Percentiles rank a stretch among this genome's conserved stretches.
These are phyloP conservation scores for Leptinotarsa juncta DNA, from an alignment of 2,888 invertebrate species.

Conservation along the genomic window DNA sequence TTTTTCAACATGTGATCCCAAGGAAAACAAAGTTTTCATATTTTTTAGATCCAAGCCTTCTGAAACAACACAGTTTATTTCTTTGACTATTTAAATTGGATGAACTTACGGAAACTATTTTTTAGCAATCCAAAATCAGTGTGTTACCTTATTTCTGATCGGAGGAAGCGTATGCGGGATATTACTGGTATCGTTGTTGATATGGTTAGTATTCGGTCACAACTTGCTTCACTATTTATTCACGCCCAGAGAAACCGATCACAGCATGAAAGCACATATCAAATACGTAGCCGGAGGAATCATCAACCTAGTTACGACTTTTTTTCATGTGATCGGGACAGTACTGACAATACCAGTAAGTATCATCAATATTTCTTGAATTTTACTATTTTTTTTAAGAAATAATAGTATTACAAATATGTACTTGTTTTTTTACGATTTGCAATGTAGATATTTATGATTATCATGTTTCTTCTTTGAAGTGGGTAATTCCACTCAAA, in stretches of 20 bases:
- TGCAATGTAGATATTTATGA: too few relatives aligned
- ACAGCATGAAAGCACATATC: constrained; percentile 31
- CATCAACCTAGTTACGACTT: constrained; percentile 43
- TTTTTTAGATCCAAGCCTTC: too few relatives aligned
- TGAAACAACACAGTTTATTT: too few relatives aligned
- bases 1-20: too few relatives aligned
- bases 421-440: too few relatives aligned
- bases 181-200: constrained; percentile 43
- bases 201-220: constrained; percentile 47
- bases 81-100: neutral
- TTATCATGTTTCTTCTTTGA: too few relatives aligned
- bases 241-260: constrained; percentile 38
- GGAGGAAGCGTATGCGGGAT: constrained; percentile 47
- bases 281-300: constrained; percentile 47
- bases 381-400: too few relatives aligned
- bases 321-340: constrained; percentile 42
- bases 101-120: constrained; percentile 12
- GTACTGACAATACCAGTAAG: constrained; percentile 49
- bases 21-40: too few relatives aligned
- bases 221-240: constrained; percentile 44
- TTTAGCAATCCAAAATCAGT: constrained; percentile 41
- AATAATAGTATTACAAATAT: too few relatives aligned
- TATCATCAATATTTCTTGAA: neutral
- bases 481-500: too few relatives aligned
- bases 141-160: constrained; percentile 37